Conservation (phyloP, 2,113 vertebrate genomes). For the Macaca mulatta region DNA sequence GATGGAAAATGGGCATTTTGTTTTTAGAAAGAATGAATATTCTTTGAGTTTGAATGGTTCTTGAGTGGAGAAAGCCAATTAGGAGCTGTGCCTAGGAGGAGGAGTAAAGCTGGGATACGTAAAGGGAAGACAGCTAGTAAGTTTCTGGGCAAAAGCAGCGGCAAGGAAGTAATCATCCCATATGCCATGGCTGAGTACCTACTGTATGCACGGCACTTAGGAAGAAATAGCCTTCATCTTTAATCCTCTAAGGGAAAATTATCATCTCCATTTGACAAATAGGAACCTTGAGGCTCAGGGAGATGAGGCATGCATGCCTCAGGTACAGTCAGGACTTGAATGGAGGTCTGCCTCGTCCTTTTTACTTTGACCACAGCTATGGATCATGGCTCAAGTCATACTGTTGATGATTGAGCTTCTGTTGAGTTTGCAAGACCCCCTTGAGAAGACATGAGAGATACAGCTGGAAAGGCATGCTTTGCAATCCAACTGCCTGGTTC, state of each 20-base stretch:
- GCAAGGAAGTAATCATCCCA: neutral
- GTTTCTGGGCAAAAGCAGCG: neutral
- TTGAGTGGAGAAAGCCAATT: neutral
- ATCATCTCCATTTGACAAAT: neutral
- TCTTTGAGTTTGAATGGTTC: neutral
- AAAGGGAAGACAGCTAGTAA: neutral
- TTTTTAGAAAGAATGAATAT: neutral
- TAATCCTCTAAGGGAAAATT: neutral
- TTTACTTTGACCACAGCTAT: too few relatives aligned
- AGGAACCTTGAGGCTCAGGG: neutral
- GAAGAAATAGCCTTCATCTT: neutral
- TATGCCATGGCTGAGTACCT: neutral
- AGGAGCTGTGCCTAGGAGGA: neutral
- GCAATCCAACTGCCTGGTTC: neutral
- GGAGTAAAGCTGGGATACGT: accelerated
- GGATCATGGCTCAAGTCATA: accelerated
- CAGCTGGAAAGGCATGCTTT: neutral
- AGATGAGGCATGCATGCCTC: neutral
- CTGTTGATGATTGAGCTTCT: neutral
- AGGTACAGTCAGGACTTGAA: accelerated
- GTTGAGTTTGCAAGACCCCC: neutral
- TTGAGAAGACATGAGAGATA: neutral
- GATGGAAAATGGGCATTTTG: neutral
- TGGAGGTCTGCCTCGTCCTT: neutral
- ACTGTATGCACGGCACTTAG: accelerated